Base-by-base conservation (phyloP, 2,797 vertebrate genomes). In the Ctenopoma kingsleyae region DNA sequence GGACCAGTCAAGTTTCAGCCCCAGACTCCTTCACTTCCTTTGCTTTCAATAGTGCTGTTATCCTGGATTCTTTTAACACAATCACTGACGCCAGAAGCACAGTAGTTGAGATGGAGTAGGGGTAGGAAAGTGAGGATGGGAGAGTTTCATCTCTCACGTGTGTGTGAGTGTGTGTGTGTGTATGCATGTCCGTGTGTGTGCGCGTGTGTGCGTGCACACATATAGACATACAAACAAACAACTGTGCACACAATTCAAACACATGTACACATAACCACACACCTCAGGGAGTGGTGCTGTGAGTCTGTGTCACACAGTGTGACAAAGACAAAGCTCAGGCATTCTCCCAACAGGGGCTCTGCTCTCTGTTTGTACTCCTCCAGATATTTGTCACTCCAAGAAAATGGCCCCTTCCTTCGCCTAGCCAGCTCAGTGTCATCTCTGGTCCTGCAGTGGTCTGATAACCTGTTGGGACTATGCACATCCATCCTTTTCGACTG, bases 251-350 rank as follows among this genome's bases (percentile, higher is more conserved):
- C 51, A 40, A 35, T 78, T 49, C 67, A 66, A 52, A 54, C 69
- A 71, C 71, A 68, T 68, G 68, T 44, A 73, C 82, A 81, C 77
- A 74, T 60, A 64, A 50, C 49, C 70, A 48, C 76, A 81, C 82
- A 83, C 83, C 76, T 85, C 73, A 40, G 86, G 85, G 86, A 87
- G 86, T 48, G 63, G 64, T 74, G 87, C 69, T 81, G 85, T 76
- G 82, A 80, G 80, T 87, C 68, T 78, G 78, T 89, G 87, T 90
- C 84, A 87, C 88, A 80, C 84, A 79, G 80, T 81, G 75, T 89
- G 87, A 89, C 87, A 92, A 87, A 92, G 88, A 91, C 87, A 90
- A 87, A 87, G 87, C 87, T 91, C 67, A 81, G 89, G 78, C 84
- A 49, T 86, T 77, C 80, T 87, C 85, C 81, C 90, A 86, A 81